phyloP scores from a whole-genome alignment of 2,888 invertebrate species.

The Sinopyrophorus schimmeli region DNA sequence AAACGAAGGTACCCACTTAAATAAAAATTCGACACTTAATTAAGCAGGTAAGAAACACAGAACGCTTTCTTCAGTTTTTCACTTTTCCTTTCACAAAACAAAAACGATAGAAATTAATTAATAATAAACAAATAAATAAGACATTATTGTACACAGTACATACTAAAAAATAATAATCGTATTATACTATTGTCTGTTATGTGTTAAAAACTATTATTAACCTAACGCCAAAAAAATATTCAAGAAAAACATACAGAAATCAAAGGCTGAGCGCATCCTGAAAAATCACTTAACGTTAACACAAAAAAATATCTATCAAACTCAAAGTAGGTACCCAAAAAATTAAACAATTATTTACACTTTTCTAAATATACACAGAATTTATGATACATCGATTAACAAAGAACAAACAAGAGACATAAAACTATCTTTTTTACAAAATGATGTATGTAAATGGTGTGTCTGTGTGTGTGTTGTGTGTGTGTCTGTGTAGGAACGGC shows the following conservation, averaged over 20 bases:
- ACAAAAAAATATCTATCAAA: conserved; percentile 7
- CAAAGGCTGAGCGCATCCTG: not conserved
- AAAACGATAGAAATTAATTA: conserved; percentile 39
- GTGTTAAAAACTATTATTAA: conserved; percentile 18
- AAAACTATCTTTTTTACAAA: conserved; percentile 7
- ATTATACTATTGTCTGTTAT: conserved; percentile 43
- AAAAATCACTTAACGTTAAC: not conserved
- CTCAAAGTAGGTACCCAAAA: conserved; percentile 29
- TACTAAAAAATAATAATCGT: conserved; percentile 49
- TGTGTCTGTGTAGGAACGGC: too few relatives aligned
- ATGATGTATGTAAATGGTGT: too few relatives aligned
- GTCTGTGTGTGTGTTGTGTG: too few relatives aligned
- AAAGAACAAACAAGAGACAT: not conserved
- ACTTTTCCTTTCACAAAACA: too few relatives aligned
- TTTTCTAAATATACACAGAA: conserved; percentile 17
- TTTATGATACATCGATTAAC: conserved; percentile 1
- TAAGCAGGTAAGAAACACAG: conserved; percentile 19
- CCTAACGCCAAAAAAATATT: conserved; percentile 1
- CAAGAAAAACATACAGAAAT: not conserved
- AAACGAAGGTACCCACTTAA: conserved; percentile 37
- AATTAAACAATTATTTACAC: conserved; percentile 17
- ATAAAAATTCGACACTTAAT: too few relatives aligned
- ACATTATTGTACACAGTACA: conserved; percentile 53
- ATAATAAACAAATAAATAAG: conserved; percentile 46
- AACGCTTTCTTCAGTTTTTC: not conserved